Conservation (phyloP, 37 sponge, comb jelly and placozoan genomes). For the Cladorhizidae sp. region DNA sequence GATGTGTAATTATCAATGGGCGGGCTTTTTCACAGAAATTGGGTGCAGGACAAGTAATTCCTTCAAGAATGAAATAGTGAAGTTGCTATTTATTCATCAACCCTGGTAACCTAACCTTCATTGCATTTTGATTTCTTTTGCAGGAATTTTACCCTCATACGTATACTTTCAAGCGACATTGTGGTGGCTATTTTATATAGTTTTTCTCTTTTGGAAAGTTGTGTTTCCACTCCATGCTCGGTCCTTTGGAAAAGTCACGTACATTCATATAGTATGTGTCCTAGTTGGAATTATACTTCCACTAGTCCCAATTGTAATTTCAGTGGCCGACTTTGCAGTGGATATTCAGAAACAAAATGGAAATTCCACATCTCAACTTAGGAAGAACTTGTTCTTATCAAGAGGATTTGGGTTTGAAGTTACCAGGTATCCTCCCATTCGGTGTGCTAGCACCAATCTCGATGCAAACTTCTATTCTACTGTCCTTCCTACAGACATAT, state of each 20-base stretch:
- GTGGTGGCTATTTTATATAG: constrained; percentile 29
- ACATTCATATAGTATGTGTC: constrained; percentile 12
- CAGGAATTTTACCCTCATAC: constrained; percentile 27
- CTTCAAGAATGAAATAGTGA: no score
- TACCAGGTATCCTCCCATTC: background rate
- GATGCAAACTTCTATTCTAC: background rate
- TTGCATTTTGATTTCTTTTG: background rate
- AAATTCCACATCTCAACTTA: background rate
- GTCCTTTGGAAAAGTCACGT: background rate
- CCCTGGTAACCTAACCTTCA: no score
- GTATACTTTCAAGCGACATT: constrained; percentile 6
- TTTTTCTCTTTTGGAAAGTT: constrained; percentile 13
- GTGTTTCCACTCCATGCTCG: background rate
- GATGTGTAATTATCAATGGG: no score
- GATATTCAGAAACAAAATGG: background rate
- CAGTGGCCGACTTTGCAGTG: background rate
- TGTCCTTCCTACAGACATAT: constrained; percentile 17
- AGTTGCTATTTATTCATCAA: no score
- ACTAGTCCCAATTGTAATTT: background rate
- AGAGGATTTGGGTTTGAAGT: background rate
- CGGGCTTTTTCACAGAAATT: no score
- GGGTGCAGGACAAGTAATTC: no score
- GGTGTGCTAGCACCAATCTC: background rate
- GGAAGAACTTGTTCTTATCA: background rate
- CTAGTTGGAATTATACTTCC: constrained; percentile 31